Base-by-base conservation (phyloP, 2,888 invertebrate genomes). In the Resseliella maxima region DNA sequence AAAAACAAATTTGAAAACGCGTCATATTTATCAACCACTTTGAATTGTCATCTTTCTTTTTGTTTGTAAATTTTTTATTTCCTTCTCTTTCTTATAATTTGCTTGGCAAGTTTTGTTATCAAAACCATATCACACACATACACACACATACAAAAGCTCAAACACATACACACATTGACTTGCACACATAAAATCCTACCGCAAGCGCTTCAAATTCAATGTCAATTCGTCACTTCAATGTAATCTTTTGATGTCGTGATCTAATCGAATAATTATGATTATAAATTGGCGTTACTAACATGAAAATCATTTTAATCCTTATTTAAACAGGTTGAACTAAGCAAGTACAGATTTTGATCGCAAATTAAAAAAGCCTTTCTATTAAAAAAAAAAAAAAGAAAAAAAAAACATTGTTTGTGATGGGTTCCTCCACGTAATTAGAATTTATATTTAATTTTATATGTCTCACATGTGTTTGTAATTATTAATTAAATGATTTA, bases 201-300 rank as follows among this genome's bases (percentile, higher is more conserved):
- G 72, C 35, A 72, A 72, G 72, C 72, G 15, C 27, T 2, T 8
- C 72, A n/a, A 31, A 31, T 72, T 59, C 59, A 59, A 59, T 24
- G 59, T 59, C 59, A 59, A 59, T 24, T 27, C 6, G 27, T 59
- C 59, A 2, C 2, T 59, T 59, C 27, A 24, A 27, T 59, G 59
- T 59, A 2, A 24, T 59, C 15, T 21, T 0, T 24, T 3, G 5
- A 24, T 59, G 24, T 59, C n/a, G 59, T 59, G 27, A 59, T 59
- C 50, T 50, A 59, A 59, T 24, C 5, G 24, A 24, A 50, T 50
- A 50, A 50, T 24, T 24, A 18, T 59, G 59, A 59, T 12, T 24
- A 59, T n/a, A 59, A 59, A 59, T 59, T 59, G 59, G 59, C 59
- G n/a, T n/a, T 24, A 59, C 59, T 59, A 59, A 59, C 59, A 59